These are phyloP conservation scores for Pachyrhynchus sulphureomaculatus DNA, from an alignment of 1,140 invertebrate genomes.

Conservation along the genomic window DNA sequence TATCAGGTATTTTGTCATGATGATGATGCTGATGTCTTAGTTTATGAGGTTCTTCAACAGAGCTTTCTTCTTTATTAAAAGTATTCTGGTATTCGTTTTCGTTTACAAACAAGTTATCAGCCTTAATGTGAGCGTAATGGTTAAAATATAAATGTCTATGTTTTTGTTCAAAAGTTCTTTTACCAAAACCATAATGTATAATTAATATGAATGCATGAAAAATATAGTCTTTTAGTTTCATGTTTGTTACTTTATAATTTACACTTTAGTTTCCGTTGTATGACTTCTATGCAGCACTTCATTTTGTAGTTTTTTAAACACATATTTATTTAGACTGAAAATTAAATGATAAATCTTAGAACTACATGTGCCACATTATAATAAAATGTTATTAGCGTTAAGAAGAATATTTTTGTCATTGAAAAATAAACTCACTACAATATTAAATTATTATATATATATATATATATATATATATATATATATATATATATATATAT, in stretches of 20 bases:
- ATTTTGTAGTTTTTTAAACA: no score
- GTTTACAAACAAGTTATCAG: slow-evolving; percentile 8
- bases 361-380: no score
- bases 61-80: slow-evolving; percentile 1
- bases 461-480: no score
- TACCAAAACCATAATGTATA: not conserved
- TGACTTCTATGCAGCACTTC: no score
- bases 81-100: slow-evolving; percentile 2
- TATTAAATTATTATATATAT: no score
- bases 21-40: slow-evolving; percentile 36
- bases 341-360: no score
- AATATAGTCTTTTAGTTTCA: not conserved
- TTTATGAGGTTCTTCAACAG: slow-evolving; percentile 7
- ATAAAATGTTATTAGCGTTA: no score
- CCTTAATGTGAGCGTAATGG: slow-evolving; percentile 1
- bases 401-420: no score
- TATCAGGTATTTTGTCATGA: no score
- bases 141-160: not conserved
- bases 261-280: not conserved
- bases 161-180: not conserved
- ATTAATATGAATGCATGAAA: not conserved
- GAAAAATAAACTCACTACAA: no score
- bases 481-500: no score
- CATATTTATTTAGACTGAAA: no score
- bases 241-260: not conserved